Evolutionary conservation across 1,140 invertebrate genomes (phyloP).

Genomic region (Thaumatotibia leucotreta): DNA sequence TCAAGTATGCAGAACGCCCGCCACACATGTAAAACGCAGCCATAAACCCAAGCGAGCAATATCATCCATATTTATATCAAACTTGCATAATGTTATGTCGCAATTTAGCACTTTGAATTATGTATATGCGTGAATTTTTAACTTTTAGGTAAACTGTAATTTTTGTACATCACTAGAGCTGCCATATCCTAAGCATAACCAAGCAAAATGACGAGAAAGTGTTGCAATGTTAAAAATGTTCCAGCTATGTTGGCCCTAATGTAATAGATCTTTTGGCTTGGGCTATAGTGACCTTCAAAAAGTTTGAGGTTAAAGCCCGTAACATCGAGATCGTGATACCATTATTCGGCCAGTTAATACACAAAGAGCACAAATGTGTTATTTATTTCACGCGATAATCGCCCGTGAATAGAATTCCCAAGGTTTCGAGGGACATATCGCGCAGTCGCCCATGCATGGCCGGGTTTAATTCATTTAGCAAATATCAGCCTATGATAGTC

Average conservation of each 20-base stretch:
- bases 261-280: no score
- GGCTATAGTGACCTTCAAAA: neutral
- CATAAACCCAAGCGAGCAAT: neutral
- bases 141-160: no score
- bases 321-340: neutral
- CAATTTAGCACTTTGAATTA: no score
- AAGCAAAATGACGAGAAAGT: no score
- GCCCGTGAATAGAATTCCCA: neutral
- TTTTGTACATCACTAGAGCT: no score
- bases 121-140: no score
- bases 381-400: neutral
- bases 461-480: neutral
- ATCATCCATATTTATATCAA: neutral
- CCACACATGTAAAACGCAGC: neutral
- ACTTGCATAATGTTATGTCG: neutral
- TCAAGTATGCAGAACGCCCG: neutral
- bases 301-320: neutral
- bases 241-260: no score
- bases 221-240: no score
- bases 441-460: neutral
- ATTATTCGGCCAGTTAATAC: neutral
- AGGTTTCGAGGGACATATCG: neutral
- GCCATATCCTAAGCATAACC: no score
- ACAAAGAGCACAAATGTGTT: neutral
- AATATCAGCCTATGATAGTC: neutral